Conservation (phyloP, 2,888 invertebrate genomes). For the Drosophila kambysellisi region DNA sequence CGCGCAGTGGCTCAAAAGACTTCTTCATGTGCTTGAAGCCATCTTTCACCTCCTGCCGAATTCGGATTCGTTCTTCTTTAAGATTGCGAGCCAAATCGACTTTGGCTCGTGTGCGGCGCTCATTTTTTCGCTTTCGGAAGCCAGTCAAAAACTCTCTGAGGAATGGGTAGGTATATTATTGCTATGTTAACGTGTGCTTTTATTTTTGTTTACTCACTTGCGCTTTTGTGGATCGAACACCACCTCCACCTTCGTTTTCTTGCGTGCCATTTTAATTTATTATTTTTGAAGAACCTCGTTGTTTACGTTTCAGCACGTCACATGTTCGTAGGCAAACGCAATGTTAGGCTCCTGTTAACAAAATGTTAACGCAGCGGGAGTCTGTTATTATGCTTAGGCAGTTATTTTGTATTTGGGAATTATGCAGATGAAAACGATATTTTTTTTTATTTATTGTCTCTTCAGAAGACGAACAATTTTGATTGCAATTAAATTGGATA, state of each 20-base stretch:
- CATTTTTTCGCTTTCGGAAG: slow-evolving; percentile 92
- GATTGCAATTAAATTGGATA: slow-evolving; percentile 47
- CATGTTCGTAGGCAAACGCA: slow-evolving; percentile 38
- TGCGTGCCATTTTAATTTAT: slow-evolving; percentile 66
- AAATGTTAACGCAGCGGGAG: neutral
- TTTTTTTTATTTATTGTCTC: slow-evolving; percentile 18
- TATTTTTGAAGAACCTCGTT: slow-evolving; percentile 38
- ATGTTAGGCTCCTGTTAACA: slow-evolving; percentile 6
- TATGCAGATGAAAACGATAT: neutral
- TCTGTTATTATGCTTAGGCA: neutral
- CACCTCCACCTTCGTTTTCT: slow-evolving; percentile 81
- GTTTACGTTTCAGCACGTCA: slow-evolving; percentile 47
- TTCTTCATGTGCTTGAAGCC: slow-evolving; percentile 90
- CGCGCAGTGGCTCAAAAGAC: slow-evolving; percentile 89
- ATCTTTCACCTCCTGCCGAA: slow-evolving; percentile 91
- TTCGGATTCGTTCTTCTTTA: slow-evolving; percentile 91
- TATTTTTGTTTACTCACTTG: slow-evolving; percentile 85
- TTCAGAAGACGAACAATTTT: slow-evolving; percentile 23
- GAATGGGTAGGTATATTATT: neutral
- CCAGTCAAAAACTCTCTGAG: slow-evolving; percentile 92
- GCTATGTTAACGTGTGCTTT: neutral
- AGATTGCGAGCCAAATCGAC: slow-evolving; percentile 89
- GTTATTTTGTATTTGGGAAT: neutral
- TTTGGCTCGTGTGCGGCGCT: slow-evolving; percentile 91
- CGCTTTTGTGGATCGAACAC: slow-evolving; percentile 88